Evolutionary conservation across 2,888 invertebrate species (phyloP), one percentile per base, ranked within the genome.

Genomic region (Steinernema hermaphroditum): DNA sequence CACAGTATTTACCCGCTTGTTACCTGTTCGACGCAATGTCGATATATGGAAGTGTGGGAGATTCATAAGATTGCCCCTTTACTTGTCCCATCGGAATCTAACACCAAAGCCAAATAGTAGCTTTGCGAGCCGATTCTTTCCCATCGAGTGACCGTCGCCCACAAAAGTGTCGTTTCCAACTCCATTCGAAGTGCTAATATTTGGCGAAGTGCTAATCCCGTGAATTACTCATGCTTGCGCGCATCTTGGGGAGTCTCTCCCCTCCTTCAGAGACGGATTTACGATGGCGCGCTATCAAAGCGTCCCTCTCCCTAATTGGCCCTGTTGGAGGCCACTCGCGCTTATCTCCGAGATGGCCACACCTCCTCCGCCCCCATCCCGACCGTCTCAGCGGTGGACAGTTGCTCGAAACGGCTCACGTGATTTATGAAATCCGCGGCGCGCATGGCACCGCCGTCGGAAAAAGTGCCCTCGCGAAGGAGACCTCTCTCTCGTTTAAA

Each of bases 361-460:
- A n/a, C 14, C 41, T 14, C 9, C 41, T 41, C 41, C 41, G 8
- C 41, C 41, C 9, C 19, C 49, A 37, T 37, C 37, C 37, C 37
- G 37, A 37, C 6, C 37, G 37, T 37, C 37, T 37, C 37, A 4
- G 22, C 27, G n/a, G 27, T 27, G 27, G 54, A 22, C 54, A 54
- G 27, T 27, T 54, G 54, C 19, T 54, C 54, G 54, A 54, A 22
- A 8, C 54, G 27, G n/a, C 54, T 22, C 54, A 27, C 54, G 54
- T 54, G 54, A 54, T 54, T 54, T 54, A 54, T 54, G 54, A 27
- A 54, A 54, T 54, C 54, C 54, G 22, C 46, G 46, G 46, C 16
- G 46, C 46, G 54, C 22, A 54, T 24, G 27, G 49, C 49, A 49
- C 49, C 49, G 54, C 6, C 24, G 54, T 6, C 22, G 22, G 54